Conservation (phyloP, 92 coral and sea anemone species). For the Paramuricea clavata region DNA sequence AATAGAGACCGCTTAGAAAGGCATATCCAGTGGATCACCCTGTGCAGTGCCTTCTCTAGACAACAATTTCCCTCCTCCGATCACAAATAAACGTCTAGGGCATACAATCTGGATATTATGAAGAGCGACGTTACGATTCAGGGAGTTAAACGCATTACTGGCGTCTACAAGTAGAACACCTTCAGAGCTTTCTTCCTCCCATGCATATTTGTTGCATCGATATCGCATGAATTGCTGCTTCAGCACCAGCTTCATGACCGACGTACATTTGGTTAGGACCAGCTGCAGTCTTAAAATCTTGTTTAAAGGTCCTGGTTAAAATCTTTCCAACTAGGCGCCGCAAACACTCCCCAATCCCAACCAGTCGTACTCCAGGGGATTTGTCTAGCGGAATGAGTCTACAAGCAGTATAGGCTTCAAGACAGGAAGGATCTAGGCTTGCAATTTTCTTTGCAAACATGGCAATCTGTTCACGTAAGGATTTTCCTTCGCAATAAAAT, state of each 20-base stretch:
- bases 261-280: constrained; percentile 10
- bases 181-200: neutral
- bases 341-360: neutral
- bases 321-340: constrained; percentile 15
- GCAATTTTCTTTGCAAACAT: neutral
- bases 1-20: neutral
- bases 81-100: neutral
- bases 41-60: neutral
- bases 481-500: constrained; percentile 10
- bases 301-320: neutral
- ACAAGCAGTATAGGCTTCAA: neutral
- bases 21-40: neutral
- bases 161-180: constrained; percentile 3
- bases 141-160: neutral
- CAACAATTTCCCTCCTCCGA: neutral
- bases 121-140: neutral
- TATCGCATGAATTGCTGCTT: constrained; percentile 18
- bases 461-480: constrained; percentile 2
- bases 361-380: neutral
- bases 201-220: neutral
- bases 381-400: neutral
- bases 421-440: constrained; percentile 12
- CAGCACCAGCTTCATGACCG: constrained; percentile 20
- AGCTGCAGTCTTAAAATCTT: constrained; percentile 1
- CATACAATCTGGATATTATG: neutral